Evolutionary conservation across 2,797 vertebrate species (phyloP), one percentile per base, ranked within the genome.

Genomic region (Paguma larvata): DNA sequence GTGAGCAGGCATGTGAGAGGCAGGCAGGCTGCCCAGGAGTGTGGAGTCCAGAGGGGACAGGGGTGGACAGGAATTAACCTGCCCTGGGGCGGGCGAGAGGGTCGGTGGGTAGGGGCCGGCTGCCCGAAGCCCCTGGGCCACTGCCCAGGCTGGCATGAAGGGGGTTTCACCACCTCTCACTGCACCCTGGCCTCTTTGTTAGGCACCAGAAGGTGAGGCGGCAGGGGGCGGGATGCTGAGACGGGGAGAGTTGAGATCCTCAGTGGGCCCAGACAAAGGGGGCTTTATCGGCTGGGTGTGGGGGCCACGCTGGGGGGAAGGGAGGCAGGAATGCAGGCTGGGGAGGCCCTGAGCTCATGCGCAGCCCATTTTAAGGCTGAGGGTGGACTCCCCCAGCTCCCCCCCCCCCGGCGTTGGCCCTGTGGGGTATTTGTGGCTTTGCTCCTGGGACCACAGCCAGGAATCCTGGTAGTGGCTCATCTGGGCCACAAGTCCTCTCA

Each of bases 251-350:
- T 92, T 95, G 85, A 97, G 88, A 95, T 96, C 90, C 56, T 96
- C 87, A 92, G 94, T 73, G 72, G 65, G 38, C 72, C 84, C 59
- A 88, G 92, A 98, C 97, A 98, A 98, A 97, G 96, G 95, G 97
- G 97, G 91, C 96, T 98, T 98, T 98, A 98, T 98, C 73, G 95
- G 46, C 89, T 46, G 91, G 73, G 94, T 82, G 91, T 83, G 67
- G 84, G 94, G 97, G 93, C 19, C 63, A 56, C 19, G 5, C 86
- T 68, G 65, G 72, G 82, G 65, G 93, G 62, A 87, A 87, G 91
- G 63, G 83, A 96, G 83, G 56, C 93, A 94, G 95, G 96, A 97
- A 97, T 96, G 97, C 46, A n/a, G 92, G 67, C 92, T 0, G 4
- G 46, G 34, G 63, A 86, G 96, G 95, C 89, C 70, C 44, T 3